Percentiles rank a stretch among this genome's conserved stretches.
These are phyloP conservation scores for Sebastes iracundus DNA, from an alignment of 2,797 vertebrate species.

Conservation along the genomic window DNA sequence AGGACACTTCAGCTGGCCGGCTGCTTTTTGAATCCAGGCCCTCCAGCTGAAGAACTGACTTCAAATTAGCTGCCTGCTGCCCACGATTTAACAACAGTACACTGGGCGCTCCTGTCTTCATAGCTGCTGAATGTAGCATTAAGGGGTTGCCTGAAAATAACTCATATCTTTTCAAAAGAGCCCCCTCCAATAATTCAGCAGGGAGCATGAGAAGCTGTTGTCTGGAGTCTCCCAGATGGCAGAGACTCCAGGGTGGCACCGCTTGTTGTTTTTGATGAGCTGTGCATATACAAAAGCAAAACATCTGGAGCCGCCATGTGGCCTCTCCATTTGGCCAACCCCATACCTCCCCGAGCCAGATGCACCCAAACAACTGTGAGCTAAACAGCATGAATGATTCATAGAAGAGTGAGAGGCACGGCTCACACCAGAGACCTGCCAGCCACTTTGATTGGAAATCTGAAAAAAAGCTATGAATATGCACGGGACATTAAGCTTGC, in stretches of 20 bases:
- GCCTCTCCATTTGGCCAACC: slow-evolving; percentile 85
- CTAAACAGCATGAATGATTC: slow-evolving; percentile 91
- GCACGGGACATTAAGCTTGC: slow-evolving; percentile 80
- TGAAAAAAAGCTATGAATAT: slow-evolving; percentile 88
- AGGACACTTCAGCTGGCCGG: slow-evolving; percentile 37
- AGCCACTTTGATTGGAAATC: slow-evolving; percentile 91
- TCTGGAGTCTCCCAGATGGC: slow-evolving; percentile 80
- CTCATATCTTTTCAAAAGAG: slow-evolving; percentile 48
- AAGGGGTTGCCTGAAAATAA: slow-evolving; percentile 48
- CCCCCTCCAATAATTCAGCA: slow-evolving; percentile 66
- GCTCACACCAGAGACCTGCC: slow-evolving; percentile 83
- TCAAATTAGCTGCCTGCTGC: slow-evolving; percentile 41
- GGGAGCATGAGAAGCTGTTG: slow-evolving; percentile 82
- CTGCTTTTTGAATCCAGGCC: slow-evolving; percentile 25
- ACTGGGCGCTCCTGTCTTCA: slow-evolving; percentile 6
- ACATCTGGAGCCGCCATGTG: slow-evolving; percentile 91
- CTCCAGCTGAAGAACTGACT: slow-evolving; percentile 29
- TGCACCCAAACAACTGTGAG: slow-evolving; percentile 86
- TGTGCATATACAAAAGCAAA: slow-evolving; percentile 85
- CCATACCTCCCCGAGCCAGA: slow-evolving; percentile 78
- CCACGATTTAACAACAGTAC: slow-evolving; percentile 17
- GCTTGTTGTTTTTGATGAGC: slow-evolving; percentile 86
- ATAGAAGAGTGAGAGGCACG: slow-evolving; percentile 75
- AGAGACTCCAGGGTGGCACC: slow-evolving; percentile 79
- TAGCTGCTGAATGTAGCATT: slow-evolving; percentile 37